These are phyloP conservation scores for Todiramphus saurophagus DNA, from an alignment of 2,113 vertebrate species.

Conservation along the genomic window DNA sequence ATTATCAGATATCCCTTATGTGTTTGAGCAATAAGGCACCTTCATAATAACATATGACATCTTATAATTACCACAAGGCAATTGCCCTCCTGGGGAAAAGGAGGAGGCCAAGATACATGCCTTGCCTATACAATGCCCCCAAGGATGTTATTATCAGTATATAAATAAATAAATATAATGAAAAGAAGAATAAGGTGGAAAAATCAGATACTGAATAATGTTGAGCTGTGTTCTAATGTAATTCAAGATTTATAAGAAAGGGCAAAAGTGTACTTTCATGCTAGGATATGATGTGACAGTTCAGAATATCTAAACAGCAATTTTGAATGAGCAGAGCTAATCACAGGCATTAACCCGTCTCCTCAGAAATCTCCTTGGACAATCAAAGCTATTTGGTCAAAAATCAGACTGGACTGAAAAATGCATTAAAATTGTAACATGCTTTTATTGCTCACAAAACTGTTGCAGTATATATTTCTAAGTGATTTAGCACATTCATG, in stretches of 20 bases:
- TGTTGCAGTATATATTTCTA: background rate
- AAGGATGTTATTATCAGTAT: conserved; percentile 73
- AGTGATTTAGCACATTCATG: background rate
- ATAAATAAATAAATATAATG: conserved; percentile 56
- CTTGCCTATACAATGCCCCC: conserved; percentile 66
- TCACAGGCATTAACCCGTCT: conserved; percentile 31
- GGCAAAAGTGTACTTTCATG: conserved; percentile 62
- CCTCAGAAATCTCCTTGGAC: conserved; percentile 20
- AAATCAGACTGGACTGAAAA: background rate
- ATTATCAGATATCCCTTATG: conserved; percentile 72
- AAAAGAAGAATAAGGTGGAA: background rate
- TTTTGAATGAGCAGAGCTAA: conserved; percentile 56
- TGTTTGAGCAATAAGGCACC: conserved; percentile 73
- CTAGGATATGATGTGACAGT: conserved; percentile 47
- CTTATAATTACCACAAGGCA: conserved; percentile 76
- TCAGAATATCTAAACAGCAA: conserved; percentile 64
- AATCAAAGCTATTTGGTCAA: conserved; percentile 37
- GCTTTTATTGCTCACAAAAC: background rate
- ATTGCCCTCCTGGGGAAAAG: conserved; percentile 72
- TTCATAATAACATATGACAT: conserved; percentile 71
- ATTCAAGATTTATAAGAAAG: conserved; percentile 71
- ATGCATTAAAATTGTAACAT: background rate
- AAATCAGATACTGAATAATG: conserved; percentile 52
- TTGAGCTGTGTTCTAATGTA: conserved; percentile 52
- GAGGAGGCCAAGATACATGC: conserved; percentile 61